Evolutionary conservation across 1,140 invertebrate species (phyloP).

Genomic region (Hormaphis cornu): DNA sequence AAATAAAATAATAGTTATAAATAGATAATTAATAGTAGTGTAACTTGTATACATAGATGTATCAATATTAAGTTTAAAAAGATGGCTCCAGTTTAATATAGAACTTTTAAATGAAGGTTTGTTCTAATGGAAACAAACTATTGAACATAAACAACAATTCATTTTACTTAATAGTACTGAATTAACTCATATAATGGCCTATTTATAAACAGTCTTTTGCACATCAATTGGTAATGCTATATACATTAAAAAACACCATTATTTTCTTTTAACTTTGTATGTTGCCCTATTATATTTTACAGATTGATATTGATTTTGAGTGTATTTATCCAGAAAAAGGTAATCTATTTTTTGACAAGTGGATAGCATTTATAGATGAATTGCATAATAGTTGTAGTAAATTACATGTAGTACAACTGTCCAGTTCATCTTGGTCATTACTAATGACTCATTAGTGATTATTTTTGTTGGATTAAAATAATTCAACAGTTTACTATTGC

Average conservation of each 20-base stretch:
- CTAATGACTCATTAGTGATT: too few relatives aligned
- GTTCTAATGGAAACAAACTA: not conserved
- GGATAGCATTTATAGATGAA: not conserved
- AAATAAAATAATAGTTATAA: too few relatives aligned
- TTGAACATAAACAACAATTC: not conserved
- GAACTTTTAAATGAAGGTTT: not conserved
- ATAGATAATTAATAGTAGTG: too few relatives aligned
- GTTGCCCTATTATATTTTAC: not conserved
- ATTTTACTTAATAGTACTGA: not conserved
- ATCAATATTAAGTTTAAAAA: not conserved
- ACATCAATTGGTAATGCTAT: not conserved
- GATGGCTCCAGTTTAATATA: not conserved
- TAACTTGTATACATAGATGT: not conserved
- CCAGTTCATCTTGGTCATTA: too few relatives aligned
- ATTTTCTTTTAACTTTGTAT: not conserved
- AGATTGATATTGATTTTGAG: constrained; percentile 13
- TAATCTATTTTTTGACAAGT: not conserved
- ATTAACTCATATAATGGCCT: not conserved
- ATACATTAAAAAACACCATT: not conserved
- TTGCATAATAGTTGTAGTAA: too few relatives aligned
- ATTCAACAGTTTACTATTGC: too few relatives aligned
- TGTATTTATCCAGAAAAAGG: not conserved
- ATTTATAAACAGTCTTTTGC: not conserved
- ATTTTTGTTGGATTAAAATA: too few relatives aligned
- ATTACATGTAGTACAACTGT: too few relatives aligned